phyloP scores from a whole-genome alignment of 1,140 invertebrate genomes.

The Drosophila neocordata region DNA sequence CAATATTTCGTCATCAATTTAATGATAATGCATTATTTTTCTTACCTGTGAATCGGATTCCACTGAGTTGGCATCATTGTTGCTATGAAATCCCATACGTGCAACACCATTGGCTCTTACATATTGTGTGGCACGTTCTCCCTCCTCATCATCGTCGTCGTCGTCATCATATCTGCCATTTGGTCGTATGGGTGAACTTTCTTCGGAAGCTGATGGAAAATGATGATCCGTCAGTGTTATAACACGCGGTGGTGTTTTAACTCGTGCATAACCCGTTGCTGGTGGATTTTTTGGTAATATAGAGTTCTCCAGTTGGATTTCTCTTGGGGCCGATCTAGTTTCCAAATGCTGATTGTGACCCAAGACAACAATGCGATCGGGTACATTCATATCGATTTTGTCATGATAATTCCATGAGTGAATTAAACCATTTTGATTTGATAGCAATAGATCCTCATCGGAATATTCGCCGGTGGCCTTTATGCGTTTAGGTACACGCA shows the following conservation, averaged over 20 bases:
- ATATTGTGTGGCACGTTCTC: slow-evolving; percentile 64
- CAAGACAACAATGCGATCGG: slow-evolving; percentile 93
- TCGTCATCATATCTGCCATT: slow-evolving; percentile 58
- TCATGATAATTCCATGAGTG: slow-evolving; percentile 87
- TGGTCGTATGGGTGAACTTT: slow-evolving; percentile 70
- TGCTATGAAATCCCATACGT: slow-evolving; percentile 74
- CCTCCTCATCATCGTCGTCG: slow-evolving; percentile 65
- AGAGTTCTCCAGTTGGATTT: slow-evolving; percentile 92
- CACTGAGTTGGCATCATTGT: slow-evolving; percentile 68
- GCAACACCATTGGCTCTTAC: slow-evolving; percentile 67
- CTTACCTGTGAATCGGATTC: slow-evolving; percentile 79
- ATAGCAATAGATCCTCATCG: slow-evolving; percentile 85
- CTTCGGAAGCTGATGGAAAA: slow-evolving; percentile 89
- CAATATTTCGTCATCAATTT: too few relatives aligned
- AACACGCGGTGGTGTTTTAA: slow-evolving; percentile 91
- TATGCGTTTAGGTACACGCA: slow-evolving; percentile 91
- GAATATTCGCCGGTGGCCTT: slow-evolving; percentile 87
- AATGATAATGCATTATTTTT: too few relatives aligned
- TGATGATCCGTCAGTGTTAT: slow-evolving; percentile 92
- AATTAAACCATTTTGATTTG: slow-evolving; percentile 84
- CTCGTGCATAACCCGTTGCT: slow-evolving; percentile 86
- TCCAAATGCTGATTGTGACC: slow-evolving; percentile 93
- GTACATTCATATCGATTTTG: slow-evolving; percentile 94
- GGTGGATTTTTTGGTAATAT: slow-evolving; percentile 89
- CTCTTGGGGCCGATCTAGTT: slow-evolving; percentile 90